A percentile compares a stretch with the other conserved stretches of the same genome.
phyloP scores from a whole-genome alignment of 2,113 vertebrate genomes.

The Grammatotria lemairii region DNA sequence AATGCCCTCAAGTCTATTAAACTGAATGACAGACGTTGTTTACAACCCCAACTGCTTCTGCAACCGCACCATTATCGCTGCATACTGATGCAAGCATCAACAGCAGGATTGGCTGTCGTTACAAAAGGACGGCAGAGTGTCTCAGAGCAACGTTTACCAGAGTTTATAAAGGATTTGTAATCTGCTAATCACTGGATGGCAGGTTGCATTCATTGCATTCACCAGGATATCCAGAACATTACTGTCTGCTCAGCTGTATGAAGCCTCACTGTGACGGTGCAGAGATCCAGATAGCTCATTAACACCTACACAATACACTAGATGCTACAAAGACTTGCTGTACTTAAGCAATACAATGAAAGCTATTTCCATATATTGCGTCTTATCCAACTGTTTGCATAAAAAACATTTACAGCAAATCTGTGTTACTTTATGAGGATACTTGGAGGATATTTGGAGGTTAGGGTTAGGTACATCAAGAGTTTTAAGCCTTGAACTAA shows the following conservation, averaged over 20 bases:
- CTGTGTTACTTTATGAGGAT: fast-evolving
- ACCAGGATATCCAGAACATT: background rate
- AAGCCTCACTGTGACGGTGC: background rate
- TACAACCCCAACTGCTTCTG: constrained; percentile 53
- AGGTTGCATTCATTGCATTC: background rate
- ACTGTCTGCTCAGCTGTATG: background rate
- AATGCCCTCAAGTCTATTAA: constrained; percentile 52
- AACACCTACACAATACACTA: background rate
- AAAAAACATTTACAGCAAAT: background rate
- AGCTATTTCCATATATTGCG: fast-evolving
- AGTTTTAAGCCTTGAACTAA: background rate
- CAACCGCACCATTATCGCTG: constrained; percentile 44
- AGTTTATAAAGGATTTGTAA: background rate
- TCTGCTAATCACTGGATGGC: constrained; percentile 16
- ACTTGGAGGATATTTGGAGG: background rate
- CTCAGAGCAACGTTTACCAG: constrained; percentile 15
- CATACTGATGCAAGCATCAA: constrained; percentile 49
- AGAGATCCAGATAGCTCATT: background rate
- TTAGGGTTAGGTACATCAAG: background rate
- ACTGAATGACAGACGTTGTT: constrained; percentile 62
- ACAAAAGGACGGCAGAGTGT: background rate
- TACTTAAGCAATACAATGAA: background rate
- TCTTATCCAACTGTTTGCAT: background rate
- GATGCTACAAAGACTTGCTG: background rate
- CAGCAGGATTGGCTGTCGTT: constrained; percentile 32